phyloP scores from a whole-genome alignment of 1,140 invertebrate species.

The Heliconius nattereri region DNA sequence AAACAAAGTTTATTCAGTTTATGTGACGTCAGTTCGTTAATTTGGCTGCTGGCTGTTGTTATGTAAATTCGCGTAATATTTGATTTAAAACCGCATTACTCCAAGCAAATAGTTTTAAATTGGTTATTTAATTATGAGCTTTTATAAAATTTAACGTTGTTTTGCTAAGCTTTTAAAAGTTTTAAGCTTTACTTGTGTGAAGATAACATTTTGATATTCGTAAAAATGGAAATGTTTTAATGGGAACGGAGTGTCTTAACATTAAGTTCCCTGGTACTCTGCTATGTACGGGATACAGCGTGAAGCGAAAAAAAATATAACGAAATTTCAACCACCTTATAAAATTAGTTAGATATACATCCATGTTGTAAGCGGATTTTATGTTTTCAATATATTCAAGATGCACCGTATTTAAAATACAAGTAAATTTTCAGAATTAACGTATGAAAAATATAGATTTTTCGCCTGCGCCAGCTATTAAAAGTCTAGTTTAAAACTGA shows the following conservation, averaged over 20 bases:
- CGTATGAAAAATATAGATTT: background rate
- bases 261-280: too few species aligned
- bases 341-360: too few species aligned
- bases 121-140: slow-evolving; percentile 14
- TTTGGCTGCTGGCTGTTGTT: background rate
- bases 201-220: too few species aligned
- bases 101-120: slow-evolving; percentile 23
- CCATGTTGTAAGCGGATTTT: too few species aligned
- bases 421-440: background rate
- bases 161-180: background rate
- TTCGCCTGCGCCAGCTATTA: background rate
- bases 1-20: background rate
- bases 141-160: background rate
- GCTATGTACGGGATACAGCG: too few species aligned
- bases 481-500: slow-evolving; percentile 4
- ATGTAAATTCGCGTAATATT: slow-evolving; percentile 22
- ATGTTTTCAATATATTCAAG: background rate
- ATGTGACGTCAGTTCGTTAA: background rate
- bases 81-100: slow-evolving; percentile 25
- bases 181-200: too few species aligned
- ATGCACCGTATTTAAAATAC: background rate
- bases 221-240: too few species aligned
- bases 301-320: too few species aligned
- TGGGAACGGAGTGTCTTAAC: too few species aligned
- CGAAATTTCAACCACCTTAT: too few species aligned